These are phyloP conservation scores for Periparus ater DNA, from an alignment of 2,797 vertebrate genomes.

Conservation along the genomic window DNA sequence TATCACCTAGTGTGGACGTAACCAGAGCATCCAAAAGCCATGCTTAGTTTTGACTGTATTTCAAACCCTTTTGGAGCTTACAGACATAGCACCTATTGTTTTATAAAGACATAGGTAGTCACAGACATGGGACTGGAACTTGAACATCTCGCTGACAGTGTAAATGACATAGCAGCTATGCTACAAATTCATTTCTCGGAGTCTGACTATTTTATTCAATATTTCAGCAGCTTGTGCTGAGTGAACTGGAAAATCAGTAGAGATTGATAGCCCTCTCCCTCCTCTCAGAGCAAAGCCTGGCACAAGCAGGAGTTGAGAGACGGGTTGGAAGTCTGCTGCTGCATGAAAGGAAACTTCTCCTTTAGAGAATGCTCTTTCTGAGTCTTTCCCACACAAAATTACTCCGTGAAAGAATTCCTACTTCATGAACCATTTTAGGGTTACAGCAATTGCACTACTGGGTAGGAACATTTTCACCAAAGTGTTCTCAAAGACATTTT, in stretches of 20 bases:
- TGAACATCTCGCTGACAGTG: neutral
- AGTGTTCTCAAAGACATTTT: fast-evolving
- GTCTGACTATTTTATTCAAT: neutral
- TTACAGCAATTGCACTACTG: neutral
- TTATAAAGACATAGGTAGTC: neutral
- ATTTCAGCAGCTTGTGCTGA: neutral
- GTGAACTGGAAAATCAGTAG: neutral
- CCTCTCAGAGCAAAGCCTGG: neutral
- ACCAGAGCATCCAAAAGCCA: neutral
- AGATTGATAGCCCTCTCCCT: neutral
- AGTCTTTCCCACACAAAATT: neutral
- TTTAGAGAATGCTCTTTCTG: neutral
- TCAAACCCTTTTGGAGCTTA: neutral
- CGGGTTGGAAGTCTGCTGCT: fast-evolving
- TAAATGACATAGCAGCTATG: neutral
- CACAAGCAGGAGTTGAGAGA: neutral
- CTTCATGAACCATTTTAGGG: neutral
- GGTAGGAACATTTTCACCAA: neutral
- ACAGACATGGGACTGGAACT: fast-evolving
- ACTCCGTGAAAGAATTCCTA: neutral
- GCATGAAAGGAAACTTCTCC: neutral
- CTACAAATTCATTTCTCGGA: neutral
- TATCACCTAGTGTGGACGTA: neutral
- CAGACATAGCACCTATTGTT: neutral
- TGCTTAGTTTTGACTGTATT: neutral